A percentile compares a stretch with the other conserved stretches of the same genome.
Conservation (phyloP, 2,113 vertebrate genomes). For the Gadus chalcogrammus region DNA sequence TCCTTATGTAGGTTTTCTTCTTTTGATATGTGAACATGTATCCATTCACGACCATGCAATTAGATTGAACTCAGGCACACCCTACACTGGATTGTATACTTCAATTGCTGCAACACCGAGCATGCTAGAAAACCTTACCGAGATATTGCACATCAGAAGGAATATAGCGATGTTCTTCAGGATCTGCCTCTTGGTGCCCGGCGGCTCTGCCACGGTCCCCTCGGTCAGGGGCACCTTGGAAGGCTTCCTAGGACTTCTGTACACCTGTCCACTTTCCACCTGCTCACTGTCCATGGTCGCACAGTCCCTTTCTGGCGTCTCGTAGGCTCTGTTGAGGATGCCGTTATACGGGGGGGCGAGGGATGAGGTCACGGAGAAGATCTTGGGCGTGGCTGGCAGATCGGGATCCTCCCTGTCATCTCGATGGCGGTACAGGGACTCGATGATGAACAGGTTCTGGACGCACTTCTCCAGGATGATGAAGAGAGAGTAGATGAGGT, state of each 20-base stretch:
- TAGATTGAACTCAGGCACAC: too few species aligned
- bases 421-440: slow-evolving; percentile 84
- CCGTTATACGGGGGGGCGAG: slow-evolving; percentile 67
- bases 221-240: slow-evolving; percentile 52
- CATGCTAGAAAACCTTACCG: slow-evolving; percentile 56
- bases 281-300: slow-evolving; percentile 51
- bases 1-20: too few species aligned
- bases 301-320: slow-evolving; percentile 40
- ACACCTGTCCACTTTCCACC: slow-evolving; percentile 52
- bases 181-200: slow-evolving; percentile 73
- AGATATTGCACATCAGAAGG: slow-evolving; percentile 83
- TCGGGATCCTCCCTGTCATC: slow-evolving; percentile 55
- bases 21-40: too few species aligned
- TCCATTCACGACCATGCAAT: too few species aligned
- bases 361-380: slow-evolving; percentile 78
- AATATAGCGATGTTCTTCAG: slow-evolving; percentile 89
- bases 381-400: slow-evolving; percentile 62
- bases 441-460: slow-evolving; percentile 94
- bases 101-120: too few species aligned
- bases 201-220: slow-evolving; percentile 30
- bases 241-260: slow-evolving; percentile 41
- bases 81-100: too few species aligned
- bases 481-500: slow-evolving; percentile 82
- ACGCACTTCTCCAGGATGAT: slow-evolving; percentile 88
- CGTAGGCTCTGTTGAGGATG: slow-evolving; percentile 70